Evolutionary conservation across 1,140 invertebrate genomes (phyloP).

Genomic region (Apis laboriosa): DNA sequence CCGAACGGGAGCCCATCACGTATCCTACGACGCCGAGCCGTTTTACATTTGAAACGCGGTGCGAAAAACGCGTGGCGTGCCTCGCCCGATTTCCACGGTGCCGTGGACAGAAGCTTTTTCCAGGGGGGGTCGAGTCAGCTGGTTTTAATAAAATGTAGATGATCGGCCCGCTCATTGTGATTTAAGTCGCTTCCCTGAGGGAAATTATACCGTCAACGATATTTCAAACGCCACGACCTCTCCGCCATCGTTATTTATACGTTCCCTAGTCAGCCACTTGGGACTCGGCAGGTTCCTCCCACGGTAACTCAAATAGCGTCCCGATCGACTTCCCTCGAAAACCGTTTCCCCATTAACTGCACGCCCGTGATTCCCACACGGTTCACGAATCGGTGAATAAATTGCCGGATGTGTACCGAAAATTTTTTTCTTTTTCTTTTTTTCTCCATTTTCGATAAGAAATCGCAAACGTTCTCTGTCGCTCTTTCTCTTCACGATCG

Average conservation of each 20-base stretch:
- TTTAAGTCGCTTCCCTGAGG: conserved; percentile 35
- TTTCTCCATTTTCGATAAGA: too few relatives aligned
- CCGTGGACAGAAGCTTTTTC: background rate
- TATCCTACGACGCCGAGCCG: too few relatives aligned
- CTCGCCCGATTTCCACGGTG: conserved; percentile 6
- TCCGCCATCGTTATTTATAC: conserved; percentile 45
- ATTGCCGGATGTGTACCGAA: conserved; percentile 3
- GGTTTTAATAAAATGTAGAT: conserved; percentile 50
- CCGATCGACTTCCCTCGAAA: conserved; percentile 34
- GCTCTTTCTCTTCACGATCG: too few relatives aligned
- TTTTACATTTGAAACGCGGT: too few relatives aligned
- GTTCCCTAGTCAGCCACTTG: conserved; percentile 50
- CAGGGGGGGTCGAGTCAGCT: conserved; percentile 6
- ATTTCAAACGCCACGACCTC: conserved; percentile 43
- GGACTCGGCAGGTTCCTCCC: conserved; percentile 55
- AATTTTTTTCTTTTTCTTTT: background rate
- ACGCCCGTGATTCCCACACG: conserved; percentile 59
- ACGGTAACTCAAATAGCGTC: conserved; percentile 57
- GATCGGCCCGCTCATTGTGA: conserved; percentile 30
- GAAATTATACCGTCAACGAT: conserved; percentile 55
- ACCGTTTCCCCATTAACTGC: conserved; percentile 59
- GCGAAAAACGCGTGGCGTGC: too few relatives aligned
- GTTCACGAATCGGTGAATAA: conserved; percentile 19
- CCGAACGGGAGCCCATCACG: conserved; percentile 19
- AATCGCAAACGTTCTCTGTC: too few relatives aligned